Percentiles rank a stretch among this genome's conserved stretches.
Evolutionary conservation across 2,888 invertebrate genomes (phyloP).

Genomic region (Hemithea aestivaria): DNA sequence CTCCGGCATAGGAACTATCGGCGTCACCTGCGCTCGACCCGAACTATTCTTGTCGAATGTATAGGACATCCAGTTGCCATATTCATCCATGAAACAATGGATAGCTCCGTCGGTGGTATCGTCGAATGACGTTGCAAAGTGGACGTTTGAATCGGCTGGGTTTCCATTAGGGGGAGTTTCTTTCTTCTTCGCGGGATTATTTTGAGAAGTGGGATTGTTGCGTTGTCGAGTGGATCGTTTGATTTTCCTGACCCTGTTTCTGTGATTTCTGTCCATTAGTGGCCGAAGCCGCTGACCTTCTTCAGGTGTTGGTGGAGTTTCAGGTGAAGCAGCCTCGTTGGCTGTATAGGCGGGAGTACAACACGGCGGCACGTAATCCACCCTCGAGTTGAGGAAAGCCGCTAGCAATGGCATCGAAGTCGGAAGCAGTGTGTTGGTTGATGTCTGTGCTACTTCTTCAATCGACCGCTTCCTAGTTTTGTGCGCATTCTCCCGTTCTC

Average conservation of each 20-base stretch:
- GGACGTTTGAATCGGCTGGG: slow-evolving; percentile 60
- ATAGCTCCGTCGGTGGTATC: slow-evolving; percentile 91
- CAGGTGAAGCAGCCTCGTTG: slow-evolving; percentile 50
- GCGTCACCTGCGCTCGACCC: slow-evolving; percentile 68
- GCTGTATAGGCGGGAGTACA: slow-evolving; percentile 49
- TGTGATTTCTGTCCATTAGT: slow-evolving; percentile 71
- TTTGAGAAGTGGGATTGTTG: slow-evolving; percentile 56
- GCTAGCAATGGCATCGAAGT: slow-evolving; percentile 81
- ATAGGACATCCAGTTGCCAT: slow-evolving; percentile 90
- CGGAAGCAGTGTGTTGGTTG: slow-evolving; percentile 82
- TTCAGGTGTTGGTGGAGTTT: slow-evolving; percentile 48
- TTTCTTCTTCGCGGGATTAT: slow-evolving; percentile 53
- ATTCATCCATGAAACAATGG: slow-evolving; percentile 92
- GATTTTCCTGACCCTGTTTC: slow-evolving; percentile 74
- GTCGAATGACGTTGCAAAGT: slow-evolving; percentile 88
- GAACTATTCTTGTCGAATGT: slow-evolving; percentile 90
- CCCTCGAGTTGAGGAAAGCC: slow-evolving; percentile 81
- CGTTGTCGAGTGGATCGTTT: slow-evolving; percentile 77
- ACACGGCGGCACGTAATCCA: slow-evolving; percentile 74
- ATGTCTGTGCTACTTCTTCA: slow-evolving; percentile 81
- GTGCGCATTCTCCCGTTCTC: slow-evolving; percentile 63
- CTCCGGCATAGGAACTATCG: slow-evolving; percentile 50
- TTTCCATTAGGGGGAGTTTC: slow-evolving; percentile 47
- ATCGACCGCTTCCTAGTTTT: slow-evolving; percentile 74
- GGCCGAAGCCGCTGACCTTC: slow-evolving; percentile 62